phyloP scores from a whole-genome alignment of 2,888 invertebrate species.

The Cheilosia grossa region DNA sequence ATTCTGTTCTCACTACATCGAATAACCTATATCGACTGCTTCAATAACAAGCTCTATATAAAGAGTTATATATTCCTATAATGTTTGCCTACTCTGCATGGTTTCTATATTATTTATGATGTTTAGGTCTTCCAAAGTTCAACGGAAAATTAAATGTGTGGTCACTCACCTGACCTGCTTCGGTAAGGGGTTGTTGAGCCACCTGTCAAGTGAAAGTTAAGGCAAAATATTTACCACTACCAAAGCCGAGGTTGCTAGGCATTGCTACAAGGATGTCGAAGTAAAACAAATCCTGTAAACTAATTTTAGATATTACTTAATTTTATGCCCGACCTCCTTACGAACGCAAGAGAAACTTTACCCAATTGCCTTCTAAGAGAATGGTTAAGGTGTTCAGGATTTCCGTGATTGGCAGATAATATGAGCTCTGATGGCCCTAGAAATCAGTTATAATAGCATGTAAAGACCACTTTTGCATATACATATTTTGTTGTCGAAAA shows the following conservation, averaged over 20 bases:
- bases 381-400: neutral
- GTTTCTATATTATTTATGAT: conserved; percentile 14
- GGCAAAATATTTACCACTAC: conserved; percentile 24
- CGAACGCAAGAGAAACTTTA: neutral
- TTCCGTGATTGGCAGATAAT: neutral
- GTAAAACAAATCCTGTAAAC: conserved; percentile 12
- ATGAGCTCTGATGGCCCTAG: no score
- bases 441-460: no score
- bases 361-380: no score
- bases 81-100: neutral
- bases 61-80: neutral
- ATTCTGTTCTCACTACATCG: no score
- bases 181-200: neutral
- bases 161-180: conserved; percentile 46
- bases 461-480: no score
- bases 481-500: no score
- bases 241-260: conserved; percentile 7
- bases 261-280: neutral
- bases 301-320: conserved; percentile 39
- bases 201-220: neutral
- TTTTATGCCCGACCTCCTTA: conserved; percentile 19
- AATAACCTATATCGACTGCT: neutral
- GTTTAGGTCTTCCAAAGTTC: conserved; percentile 28
- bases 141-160: conserved; percentile 32
- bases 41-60: neutral